phyloP scores from a whole-genome alignment of 2,888 invertebrate genomes.

The Epiblema foenella region DNA sequence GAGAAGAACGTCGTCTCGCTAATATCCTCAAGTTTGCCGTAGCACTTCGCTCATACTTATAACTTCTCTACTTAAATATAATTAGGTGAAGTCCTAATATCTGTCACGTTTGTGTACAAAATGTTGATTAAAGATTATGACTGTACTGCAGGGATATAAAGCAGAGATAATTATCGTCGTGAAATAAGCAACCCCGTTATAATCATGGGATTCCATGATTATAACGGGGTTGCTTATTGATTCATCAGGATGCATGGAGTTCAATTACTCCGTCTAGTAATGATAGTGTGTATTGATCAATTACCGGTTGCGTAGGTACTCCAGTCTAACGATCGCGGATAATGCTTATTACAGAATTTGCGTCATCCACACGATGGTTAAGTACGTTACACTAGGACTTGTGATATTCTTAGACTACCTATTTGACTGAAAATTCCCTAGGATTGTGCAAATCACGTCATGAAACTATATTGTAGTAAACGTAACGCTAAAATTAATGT shows the following conservation, averaged over 20 bases:
- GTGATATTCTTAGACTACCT: too few species aligned
- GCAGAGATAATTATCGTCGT: neutral
- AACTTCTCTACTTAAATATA: slow-evolving; percentile 21
- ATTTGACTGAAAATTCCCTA: too few species aligned
- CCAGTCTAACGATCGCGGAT: neutral
- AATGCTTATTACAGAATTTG: neutral
- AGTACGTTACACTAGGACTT: neutral
- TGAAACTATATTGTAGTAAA: too few species aligned
- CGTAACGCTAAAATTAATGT: too few species aligned
- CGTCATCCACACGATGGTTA: neutral
- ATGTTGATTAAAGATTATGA: neutral
- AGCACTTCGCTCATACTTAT: neutral
- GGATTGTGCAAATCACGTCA: too few species aligned
- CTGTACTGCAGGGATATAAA: neutral
- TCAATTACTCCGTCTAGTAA: slow-evolving; percentile 7
- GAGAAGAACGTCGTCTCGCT: neutral
- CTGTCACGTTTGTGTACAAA: neutral
- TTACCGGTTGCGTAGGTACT: slow-evolving; percentile 10
- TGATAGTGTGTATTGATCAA: slow-evolving; percentile 12
- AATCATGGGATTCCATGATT: too few species aligned
- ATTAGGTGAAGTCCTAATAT: slow-evolving; percentile 19
- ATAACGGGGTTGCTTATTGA: too few species aligned
- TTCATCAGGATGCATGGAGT: too few species aligned
- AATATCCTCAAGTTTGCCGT: slow-evolving; percentile 16
- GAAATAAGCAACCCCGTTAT: neutral